Base-by-base conservation (phyloP, 2,888 invertebrate genomes). In the Phortica magna region DNA sequence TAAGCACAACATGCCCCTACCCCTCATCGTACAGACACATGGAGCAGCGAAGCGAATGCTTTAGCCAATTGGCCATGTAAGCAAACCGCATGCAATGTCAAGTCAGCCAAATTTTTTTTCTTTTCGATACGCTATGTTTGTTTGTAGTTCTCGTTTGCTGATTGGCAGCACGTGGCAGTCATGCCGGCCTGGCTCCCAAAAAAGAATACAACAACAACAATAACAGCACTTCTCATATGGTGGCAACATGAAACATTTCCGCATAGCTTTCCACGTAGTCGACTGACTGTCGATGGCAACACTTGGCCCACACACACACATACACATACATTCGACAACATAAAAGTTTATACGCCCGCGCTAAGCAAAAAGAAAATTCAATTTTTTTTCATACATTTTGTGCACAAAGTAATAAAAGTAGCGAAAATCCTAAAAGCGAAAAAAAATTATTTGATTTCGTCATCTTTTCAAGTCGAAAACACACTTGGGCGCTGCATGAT, bases 101-200 rank as follows among this genome's bases (percentile, higher is more conserved):
- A 42, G 42, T 41, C n/a, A 67, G 67, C n/a, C 67, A 41, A 67
- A 17, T 39, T 42, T 64, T 61, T 19, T 7, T 59, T 59, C 19
- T 64, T 31, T 48, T 48, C 48, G 48, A 48, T 83, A 83, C 83
- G 82, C 80, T 76, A 80, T 79, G 78, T 77, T 83, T 81, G 77
- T 53, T 22, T 43, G 73, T 73, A 74, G 72, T 74, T 65, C 81
- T 14, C 14, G 72, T 78, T 75, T 70, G 78, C 70, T 79, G 83
- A 83, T 84, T 83, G 79, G 82, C 82, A 83, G 78, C 83, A 84
- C 85, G 83, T 84, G 83, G 31, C 31, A 31, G 31, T 78, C 80
- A 7, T 59, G 80, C 78, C 78, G 72, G 76, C 48, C 76, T 70
- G 55, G 65, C 78, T 73, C 59, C 65, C 19, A 64, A 64, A 64